Conservation (phyloP, 2,888 invertebrate genomes). For the Exephanes ischioxanthus region DNA sequence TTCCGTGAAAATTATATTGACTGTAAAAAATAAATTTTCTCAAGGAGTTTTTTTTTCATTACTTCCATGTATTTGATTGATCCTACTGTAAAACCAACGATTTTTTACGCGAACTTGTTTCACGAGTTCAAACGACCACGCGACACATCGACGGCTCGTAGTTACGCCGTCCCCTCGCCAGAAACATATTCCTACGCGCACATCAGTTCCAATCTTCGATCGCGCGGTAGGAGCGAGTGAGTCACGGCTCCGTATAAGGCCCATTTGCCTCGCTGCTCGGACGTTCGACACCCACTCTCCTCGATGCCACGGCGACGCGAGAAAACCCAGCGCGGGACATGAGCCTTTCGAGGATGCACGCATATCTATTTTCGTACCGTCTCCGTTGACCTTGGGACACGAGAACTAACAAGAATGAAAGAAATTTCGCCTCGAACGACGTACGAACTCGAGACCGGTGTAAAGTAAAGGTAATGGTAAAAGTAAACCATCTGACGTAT, state of each 20-base stretch:
- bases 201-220: background rate
- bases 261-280: constrained; percentile 60
- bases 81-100: too few relatives aligned
- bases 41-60: too few relatives aligned
- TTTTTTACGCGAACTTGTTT: too few relatives aligned
- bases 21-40: too few relatives aligned
- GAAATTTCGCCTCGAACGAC: background rate
- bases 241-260: constrained; percentile 69
- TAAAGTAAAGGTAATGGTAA: too few relatives aligned
- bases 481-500: too few relatives aligned
- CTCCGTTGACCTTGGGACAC: background rate
- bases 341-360: background rate
- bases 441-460: background rate
- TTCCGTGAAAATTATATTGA: too few relatives aligned
- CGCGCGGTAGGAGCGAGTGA: constrained; percentile 61
- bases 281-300: constrained; percentile 66
- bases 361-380: background rate
- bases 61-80: too few relatives aligned
- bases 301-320: constrained; percentile 16
- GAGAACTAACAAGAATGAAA: background rate
- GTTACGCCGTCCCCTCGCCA: background rate
- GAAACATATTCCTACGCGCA: background rate
- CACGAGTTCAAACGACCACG: background rate
- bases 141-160: background rate
- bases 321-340: constrained; percentile 31